These are phyloP conservation scores for Podabrus alpinus DNA, from an alignment of 2,888 invertebrate species.

Conservation along the genomic window DNA sequence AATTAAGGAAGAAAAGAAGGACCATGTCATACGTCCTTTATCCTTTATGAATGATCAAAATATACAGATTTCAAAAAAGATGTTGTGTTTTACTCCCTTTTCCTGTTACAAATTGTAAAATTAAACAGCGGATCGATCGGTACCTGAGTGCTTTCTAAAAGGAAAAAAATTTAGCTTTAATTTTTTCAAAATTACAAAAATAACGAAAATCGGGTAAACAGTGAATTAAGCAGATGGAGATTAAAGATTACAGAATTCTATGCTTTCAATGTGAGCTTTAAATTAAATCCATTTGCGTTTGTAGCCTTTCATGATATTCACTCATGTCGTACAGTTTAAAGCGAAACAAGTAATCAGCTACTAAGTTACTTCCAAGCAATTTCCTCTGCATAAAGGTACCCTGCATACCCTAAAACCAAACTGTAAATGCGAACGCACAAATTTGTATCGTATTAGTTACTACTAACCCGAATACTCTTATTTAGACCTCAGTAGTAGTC, in stretches of 20 bases:
- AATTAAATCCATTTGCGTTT: neutral
- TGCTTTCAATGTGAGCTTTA: neutral
- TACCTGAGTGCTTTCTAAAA: neutral
- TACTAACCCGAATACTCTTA: conserved; percentile 22
- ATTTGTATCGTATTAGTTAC: conserved; percentile 22
- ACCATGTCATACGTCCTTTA: too few species aligned
- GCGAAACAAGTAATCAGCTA: conserved; percentile 25
- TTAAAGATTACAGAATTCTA: neutral
- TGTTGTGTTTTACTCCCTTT: neutral
- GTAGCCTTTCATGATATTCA: conserved; percentile 18
- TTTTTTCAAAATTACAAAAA: neutral
- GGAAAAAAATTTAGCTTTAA: neutral
- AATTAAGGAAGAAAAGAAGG: too few species aligned
- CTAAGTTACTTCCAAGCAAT: conserved; percentile 30
- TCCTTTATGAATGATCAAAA: too few species aligned
- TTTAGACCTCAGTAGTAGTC: conserved; percentile 16
- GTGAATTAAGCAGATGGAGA: neutral
- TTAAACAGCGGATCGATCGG: neutral
- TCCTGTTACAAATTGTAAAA: neutral
- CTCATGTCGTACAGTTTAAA: conserved; percentile 14
- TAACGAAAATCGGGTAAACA: neutral
- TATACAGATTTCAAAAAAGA: neutral
- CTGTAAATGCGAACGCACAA: conserved; percentile 16
- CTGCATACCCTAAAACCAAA: conserved; percentile 11
- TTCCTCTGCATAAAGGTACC: conserved; percentile 24